A percentile compares a stretch with the other conserved stretches of the same genome.
These are phyloP conservation scores for Penaeus monodon DNA, from an alignment of 2,888 invertebrate genomes.

Conservation along the genomic window DNA sequence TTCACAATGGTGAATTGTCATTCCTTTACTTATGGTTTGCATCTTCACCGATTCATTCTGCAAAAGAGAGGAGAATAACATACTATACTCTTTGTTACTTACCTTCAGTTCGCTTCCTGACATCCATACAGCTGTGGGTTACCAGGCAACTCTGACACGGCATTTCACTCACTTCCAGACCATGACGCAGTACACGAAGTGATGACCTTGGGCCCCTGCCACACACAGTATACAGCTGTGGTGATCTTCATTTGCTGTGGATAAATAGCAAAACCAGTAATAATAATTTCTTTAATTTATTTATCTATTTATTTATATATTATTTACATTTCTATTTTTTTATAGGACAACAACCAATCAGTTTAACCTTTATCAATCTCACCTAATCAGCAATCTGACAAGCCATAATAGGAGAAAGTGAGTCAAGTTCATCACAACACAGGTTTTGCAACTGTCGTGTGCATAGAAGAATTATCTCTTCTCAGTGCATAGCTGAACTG, in stretches of 20 bases:
- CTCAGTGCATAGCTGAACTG: slow-evolving; percentile 96
- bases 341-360: background rate
- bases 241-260: slow-evolving; percentile 93
- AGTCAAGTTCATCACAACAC: slow-evolving; percentile 96
- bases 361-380: slow-evolving; percentile 45
- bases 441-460: slow-evolving; percentile 90
- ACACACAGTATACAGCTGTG: slow-evolving; percentile 96
- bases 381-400: slow-evolving; percentile 85
- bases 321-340: background rate
- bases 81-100: slow-evolving; percentile 70
- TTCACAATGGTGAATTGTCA: too few species aligned
- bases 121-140: slow-evolving; percentile 99
- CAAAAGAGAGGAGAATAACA: too few species aligned
- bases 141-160: slow-evolving; percentile 98
- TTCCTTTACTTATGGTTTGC: too few species aligned
- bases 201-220: slow-evolving; percentile 96
- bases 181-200: slow-evolving; percentile 92
- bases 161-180: slow-evolving; percentile 99
- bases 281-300: too few species aligned
- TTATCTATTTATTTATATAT: too few species aligned
- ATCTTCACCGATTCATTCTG: too few species aligned
- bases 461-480: slow-evolving; percentile 99
- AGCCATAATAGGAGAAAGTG: slow-evolving; percentile 89
- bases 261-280: slow-evolving; percentile 68
- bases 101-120: slow-evolving; percentile 96